A percentile compares a stretch with the other conserved stretches of the same genome.
These are phyloP conservation scores for Trichonephila clavipes DNA, from an alignment of 1,140 invertebrate genomes.

Conservation along the genomic window DNA sequence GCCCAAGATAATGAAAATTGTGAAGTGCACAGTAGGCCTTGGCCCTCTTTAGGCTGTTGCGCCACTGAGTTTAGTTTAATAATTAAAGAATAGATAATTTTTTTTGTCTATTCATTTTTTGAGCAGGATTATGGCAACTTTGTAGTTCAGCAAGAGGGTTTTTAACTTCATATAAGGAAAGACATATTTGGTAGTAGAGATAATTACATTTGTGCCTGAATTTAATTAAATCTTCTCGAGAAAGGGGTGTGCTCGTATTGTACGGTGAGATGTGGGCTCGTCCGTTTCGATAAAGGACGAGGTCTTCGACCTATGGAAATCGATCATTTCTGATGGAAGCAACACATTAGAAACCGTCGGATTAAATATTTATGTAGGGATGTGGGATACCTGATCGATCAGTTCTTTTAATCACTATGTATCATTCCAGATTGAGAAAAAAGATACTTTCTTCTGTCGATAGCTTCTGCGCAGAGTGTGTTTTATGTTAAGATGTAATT, in stretches of 20 bases:
- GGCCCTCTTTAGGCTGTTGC: too few species aligned
- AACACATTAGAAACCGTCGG: not conserved
- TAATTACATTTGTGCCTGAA: too few species aligned
- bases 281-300: not conserved
- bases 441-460: not conserved
- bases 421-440: not conserved
- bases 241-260: not conserved
- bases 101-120: not conserved
- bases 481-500: too few species aligned
- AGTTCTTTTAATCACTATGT: not conserved
- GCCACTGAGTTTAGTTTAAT: too few species aligned
- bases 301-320: not conserved
- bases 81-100: too few species aligned
- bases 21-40: too few species aligned
- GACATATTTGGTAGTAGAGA: too few species aligned
- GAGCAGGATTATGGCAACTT: too few species aligned
- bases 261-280: not conserved
- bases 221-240: not conserved
- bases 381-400: slow-evolving; percentile 23
- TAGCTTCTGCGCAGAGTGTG: too few species aligned
- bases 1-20: too few species aligned
- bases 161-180: too few species aligned
- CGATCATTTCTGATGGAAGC: not conserved
- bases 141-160: too few species aligned
- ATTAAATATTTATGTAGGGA: slow-evolving; percentile 17